These are phyloP conservation scores for Sula dactylatra DNA, from an alignment of 2,113 vertebrate species.

Conservation along the genomic window DNA sequence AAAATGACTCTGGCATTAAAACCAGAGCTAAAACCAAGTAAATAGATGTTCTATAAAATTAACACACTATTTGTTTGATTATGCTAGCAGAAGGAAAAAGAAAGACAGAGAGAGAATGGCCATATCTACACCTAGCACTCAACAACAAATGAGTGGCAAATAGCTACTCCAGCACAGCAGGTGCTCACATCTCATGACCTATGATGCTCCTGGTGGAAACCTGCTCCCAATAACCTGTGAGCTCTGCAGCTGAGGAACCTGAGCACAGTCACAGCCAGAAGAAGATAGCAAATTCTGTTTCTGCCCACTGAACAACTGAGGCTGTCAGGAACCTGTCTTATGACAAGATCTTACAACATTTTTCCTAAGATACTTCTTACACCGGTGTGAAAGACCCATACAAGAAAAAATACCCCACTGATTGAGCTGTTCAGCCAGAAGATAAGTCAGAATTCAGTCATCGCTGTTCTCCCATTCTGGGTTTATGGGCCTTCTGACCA, in stretches of 20 bases:
- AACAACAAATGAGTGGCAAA: not conserved
- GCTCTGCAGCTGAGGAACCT: not conserved
- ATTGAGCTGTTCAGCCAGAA: not conserved
- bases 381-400: not conserved
- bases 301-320: not conserved
- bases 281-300: not conserved
- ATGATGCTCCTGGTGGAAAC: not conserved
- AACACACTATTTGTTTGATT: not conserved
- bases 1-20: constrained; percentile 40
- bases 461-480: not conserved
- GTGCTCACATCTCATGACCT: not conserved
- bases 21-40: not conserved
- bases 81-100: not conserved
- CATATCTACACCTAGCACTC: not conserved
- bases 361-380: not conserved
- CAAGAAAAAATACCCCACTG: not conserved
- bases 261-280: not conserved
- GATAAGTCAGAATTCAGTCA: not conserved
- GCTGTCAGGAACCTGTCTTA: not conserved
- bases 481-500: not conserved
- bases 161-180: not conserved
- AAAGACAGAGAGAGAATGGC: not conserved
- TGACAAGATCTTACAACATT: not conserved
- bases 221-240: not conserved
- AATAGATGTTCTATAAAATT: not conserved